Percentiles rank a stretch among this genome's conserved stretches.
Conservation (phyloP, 2,797 vertebrate species). For the Diglossa cyanea region DNA sequence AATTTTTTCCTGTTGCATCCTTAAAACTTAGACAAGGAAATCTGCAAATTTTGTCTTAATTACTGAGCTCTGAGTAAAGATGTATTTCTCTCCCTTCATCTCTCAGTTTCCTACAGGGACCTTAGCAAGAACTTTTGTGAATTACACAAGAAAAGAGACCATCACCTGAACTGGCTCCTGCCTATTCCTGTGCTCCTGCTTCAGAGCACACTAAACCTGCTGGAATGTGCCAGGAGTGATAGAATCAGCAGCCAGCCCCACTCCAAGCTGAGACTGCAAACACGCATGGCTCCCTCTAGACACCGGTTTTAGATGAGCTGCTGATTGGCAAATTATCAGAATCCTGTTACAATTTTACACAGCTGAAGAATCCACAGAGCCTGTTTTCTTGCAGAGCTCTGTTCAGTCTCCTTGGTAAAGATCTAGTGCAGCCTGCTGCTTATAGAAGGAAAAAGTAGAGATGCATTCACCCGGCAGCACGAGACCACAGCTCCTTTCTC, state of each 20-base stretch:
- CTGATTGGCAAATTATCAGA: background rate
- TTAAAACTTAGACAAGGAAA: background rate
- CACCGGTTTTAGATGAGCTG: background rate
- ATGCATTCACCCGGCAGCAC: background rate
- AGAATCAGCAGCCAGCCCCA: background rate
- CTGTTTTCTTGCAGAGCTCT: background rate
- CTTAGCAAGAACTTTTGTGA: background rate
- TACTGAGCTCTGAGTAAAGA: background rate
- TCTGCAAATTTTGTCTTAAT: background rate
- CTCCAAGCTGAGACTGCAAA: background rate
- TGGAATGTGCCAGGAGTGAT: background rate
- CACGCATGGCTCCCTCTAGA: background rate
- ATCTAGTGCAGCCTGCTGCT: background rate
- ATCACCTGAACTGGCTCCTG: background rate
- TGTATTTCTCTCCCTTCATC: background rate
- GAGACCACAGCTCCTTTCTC: background rate
- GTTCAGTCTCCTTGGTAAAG: background rate
- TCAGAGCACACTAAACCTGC: background rate
- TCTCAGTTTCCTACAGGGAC: background rate
- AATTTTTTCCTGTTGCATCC: background rate
- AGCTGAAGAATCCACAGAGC: background rate
- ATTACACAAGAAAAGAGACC: background rate
- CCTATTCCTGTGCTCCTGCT: background rate
- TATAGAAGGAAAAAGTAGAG: fast-evolving
- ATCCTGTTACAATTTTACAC: background rate